These are phyloP conservation scores for Allacma fusca DNA, from an alignment of 2,888 invertebrate species.

Conservation along the genomic window DNA sequence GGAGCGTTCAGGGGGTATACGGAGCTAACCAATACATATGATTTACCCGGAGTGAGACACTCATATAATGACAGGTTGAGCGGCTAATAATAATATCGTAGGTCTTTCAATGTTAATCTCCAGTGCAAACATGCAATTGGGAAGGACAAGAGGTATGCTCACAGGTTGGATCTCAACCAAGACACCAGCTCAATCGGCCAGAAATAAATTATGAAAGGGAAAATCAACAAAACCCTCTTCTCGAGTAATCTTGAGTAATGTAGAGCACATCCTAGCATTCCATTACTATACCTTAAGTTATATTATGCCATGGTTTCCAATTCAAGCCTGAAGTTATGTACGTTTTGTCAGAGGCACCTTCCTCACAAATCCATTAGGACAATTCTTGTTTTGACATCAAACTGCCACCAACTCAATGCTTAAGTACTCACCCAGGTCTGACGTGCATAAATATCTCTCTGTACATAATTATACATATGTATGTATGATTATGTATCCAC, in stretches of 20 bases:
- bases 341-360: slow-evolving; percentile 31
- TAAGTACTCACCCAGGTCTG: neutral
- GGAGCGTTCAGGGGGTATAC: too few species aligned
- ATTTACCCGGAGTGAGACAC: neutral
- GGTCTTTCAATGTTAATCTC: neutral
- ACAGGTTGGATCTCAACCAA: neutral
- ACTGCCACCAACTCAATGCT: slow-evolving; percentile 36
- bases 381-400: slow-evolving; percentile 49
- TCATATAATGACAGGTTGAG: neutral
- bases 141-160: neutral
- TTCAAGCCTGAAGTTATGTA: too few species aligned
- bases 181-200: slow-evolving; percentile 46
- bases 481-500: too few species aligned
- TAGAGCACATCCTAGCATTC: too few species aligned
- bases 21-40: neutral
- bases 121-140: slow-evolving; percentile 1
- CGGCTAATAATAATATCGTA: neutral
- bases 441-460: too few species aligned
- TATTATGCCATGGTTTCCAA: too few species aligned
- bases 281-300: too few species aligned
- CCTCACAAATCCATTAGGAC: slow-evolving; percentile 45
- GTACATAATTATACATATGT: too few species aligned
- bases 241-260: too few species aligned
- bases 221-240: neutral
- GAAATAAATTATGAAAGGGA: slow-evolving; percentile 42